Evolutionary conservation across 2,888 invertebrate species (phyloP).

Genomic region (Zygaena filipendulae): DNA sequence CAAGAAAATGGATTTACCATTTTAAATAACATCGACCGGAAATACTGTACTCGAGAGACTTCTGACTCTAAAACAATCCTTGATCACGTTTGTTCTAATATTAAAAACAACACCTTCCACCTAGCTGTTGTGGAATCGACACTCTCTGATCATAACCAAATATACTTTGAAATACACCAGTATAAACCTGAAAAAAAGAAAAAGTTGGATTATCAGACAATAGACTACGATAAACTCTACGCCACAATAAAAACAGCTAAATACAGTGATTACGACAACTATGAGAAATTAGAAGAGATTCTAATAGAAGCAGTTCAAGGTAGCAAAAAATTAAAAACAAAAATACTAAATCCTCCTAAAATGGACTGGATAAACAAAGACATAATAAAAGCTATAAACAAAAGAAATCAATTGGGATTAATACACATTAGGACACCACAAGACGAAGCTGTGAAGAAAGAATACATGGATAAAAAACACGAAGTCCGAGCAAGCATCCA

Average conservation of each 20-base stretch:
- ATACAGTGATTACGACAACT: neutral
- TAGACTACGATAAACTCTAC: conserved; percentile 7
- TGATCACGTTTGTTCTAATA: conserved; percentile 10
- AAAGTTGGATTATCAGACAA: conserved; percentile 8
- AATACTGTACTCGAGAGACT: conserved; percentile 10
- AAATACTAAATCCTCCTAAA: conserved; percentile 7
- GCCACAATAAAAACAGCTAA: neutral
- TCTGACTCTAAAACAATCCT: conserved; percentile 5
- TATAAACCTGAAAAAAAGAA: neutral
- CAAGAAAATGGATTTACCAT: conserved; percentile 5
- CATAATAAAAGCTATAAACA: conserved; percentile 8
- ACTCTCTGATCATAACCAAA: conserved; percentile 15
- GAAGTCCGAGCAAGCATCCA: conserved; percentile 2
- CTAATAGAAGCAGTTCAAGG: neutral
- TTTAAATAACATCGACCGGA: conserved; percentile 9
- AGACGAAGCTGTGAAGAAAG: conserved; percentile 2
- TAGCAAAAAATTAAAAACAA: neutral
- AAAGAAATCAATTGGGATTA: conserved; percentile 10
- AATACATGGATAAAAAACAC: conserved; percentile 1
- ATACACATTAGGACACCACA: conserved; percentile 3
- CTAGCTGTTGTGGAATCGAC: conserved; percentile 12
- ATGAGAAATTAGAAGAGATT: neutral
- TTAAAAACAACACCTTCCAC: conserved; percentile 5
- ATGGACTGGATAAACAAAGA: conserved; percentile 15
- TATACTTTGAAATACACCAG: conserved; percentile 13